Evolutionary conservation across 1,140 invertebrate genomes (phyloP).

Genomic region (Trichomalopsis sarcophagae): DNA sequence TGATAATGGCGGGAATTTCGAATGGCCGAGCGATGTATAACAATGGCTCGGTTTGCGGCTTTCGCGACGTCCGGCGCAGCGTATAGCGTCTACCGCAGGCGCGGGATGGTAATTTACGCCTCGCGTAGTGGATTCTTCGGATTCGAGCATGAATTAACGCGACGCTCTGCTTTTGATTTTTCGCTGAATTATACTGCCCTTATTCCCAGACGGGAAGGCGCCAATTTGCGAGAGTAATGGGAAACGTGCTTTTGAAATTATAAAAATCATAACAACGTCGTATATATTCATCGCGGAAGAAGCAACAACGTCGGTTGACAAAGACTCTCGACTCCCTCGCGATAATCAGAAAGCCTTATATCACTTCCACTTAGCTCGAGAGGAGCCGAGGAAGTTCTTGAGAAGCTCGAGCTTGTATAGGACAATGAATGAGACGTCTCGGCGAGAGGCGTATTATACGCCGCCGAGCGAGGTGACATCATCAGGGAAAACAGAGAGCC

Average conservation of each 20-base stretch:
- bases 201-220: no score
- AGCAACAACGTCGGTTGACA: background rate
- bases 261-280: no score
- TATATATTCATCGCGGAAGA: no score
- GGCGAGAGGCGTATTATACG: background rate
- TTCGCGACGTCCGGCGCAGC: background rate
- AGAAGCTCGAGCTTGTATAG: background rate
- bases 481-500: conserved; percentile 11
- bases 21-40: background rate
- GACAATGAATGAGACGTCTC: conserved; percentile 6
- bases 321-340: background rate
- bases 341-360: background rate
- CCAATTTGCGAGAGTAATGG: no score
- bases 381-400: background rate
- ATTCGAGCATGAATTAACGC: background rate
- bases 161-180: background rate
- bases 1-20: background rate
- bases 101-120: background rate
- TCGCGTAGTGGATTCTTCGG: no score
- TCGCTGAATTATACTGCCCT: background rate
- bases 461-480: background rate
- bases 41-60: background rate
- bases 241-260: no score
- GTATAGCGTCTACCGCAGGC: background rate
- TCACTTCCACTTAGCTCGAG: background rate